A percentile compares a stretch with the other conserved stretches of the same genome.
These are phyloP conservation scores for Manis crassicaudata DNA, from an alignment of 2,797 vertebrate species.

Conservation along the genomic window DNA sequence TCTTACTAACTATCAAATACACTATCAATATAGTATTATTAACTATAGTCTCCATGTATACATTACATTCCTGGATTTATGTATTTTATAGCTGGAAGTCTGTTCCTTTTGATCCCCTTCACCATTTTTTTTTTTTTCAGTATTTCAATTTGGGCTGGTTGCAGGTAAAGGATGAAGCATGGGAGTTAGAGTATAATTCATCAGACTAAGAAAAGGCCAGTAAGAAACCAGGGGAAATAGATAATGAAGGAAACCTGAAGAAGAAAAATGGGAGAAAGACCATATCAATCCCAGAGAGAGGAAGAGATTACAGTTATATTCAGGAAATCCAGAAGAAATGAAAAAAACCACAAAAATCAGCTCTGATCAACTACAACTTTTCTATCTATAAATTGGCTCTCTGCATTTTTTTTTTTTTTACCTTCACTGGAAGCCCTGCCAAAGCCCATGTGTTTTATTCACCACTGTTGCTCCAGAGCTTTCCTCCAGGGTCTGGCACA, in stretches of 20 bases:
- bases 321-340: conserved; percentile 16
- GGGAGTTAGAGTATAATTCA: not conserved
- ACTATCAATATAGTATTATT: not conserved
- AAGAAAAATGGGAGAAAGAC: not conserved
- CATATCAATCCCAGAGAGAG: not conserved
- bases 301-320: not conserved
- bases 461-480: not conserved
- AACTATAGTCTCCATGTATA: not conserved
- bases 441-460: not conserved
- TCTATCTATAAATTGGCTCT: not conserved
- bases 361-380: not conserved
- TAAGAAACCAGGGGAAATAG: not conserved
- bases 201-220: not conserved
- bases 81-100: not conserved
- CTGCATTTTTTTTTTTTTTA: not conserved
- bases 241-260: not conserved
- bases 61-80: not conserved
- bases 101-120: not conserved
- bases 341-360: not conserved
- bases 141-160: conserved; percentile 2
- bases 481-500: not conserved
- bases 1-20: not conserved
- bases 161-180: not conserved
- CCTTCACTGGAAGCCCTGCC: not conserved
- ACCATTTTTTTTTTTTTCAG: not conserved